Percentiles rank a stretch among this genome's conserved stretches.
Conservation (phyloP, 2,888 invertebrate species). For the Polymixis lichenea region DNA sequence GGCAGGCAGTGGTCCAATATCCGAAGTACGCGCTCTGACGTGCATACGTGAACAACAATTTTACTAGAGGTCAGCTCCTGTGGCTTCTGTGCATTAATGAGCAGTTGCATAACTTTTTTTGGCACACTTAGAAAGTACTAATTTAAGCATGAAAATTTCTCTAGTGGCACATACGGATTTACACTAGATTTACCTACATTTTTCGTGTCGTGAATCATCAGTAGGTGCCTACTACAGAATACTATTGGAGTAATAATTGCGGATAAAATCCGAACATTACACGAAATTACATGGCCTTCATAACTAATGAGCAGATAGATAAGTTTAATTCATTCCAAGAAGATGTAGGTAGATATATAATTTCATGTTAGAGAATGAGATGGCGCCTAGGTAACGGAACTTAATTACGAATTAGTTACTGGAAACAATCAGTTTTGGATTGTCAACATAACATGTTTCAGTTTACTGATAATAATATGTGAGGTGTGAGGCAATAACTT, state of each 20-base stretch:
- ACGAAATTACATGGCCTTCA: neutral
- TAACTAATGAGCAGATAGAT: neutral
- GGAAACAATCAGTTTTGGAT: neutral
- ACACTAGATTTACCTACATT: neutral
- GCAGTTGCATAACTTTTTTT: neutral
- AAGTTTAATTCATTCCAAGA: neutral
- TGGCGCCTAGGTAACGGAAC: neutral
- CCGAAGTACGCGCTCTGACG: neutral
- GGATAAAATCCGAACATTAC: neutral
- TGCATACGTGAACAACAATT: neutral
- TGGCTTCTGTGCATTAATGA: neutral
- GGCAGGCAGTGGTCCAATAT: neutral
- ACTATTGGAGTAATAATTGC: neutral
- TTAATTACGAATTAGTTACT: neutral
- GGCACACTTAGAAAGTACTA: neutral
- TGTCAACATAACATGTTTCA: too few relatives aligned
- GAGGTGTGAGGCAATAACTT: neutral
- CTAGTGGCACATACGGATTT: neutral
- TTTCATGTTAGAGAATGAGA: neutral
- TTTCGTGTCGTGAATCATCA: neutral
- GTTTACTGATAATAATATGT: neutral
- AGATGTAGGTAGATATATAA: neutral
- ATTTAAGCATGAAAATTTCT: neutral
- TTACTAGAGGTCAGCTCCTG: neutral
- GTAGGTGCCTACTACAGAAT: neutral